Percentiles rank a stretch among this genome's conserved stretches.
phyloP scores from a whole-genome alignment of 2,888 invertebrate genomes.

The Euzetes globulus region DNA sequence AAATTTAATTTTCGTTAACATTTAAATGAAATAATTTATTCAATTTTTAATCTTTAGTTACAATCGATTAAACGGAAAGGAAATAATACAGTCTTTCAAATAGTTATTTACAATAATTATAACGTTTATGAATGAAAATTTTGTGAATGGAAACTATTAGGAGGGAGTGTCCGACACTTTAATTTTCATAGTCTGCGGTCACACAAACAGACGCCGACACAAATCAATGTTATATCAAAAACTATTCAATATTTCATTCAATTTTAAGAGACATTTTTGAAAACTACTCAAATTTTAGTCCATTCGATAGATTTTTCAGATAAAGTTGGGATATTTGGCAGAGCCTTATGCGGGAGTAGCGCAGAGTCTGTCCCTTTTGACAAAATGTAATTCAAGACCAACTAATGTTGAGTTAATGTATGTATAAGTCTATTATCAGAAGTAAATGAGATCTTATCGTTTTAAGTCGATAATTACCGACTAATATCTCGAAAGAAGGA shows the following conservation, averaged over 20 bases:
- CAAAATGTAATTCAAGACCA: conserved; percentile 1
- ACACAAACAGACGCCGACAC: conserved; percentile 11
- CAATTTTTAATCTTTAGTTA: not conserved
- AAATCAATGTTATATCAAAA: not conserved
- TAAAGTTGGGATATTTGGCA: not conserved
- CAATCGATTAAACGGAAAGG: not conserved
- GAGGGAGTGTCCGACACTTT: not conserved
- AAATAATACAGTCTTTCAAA: too few relatives aligned
- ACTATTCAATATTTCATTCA: not conserved
- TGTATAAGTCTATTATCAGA: conserved; percentile 21
- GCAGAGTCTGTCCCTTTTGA: not conserved
- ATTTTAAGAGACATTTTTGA: not conserved
- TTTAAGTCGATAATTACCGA: conserved; percentile 31
- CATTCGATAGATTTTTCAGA: not conserved
- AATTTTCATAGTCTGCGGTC: conserved; percentile 9
- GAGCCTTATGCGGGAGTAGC: not conserved
- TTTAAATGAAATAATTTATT: not conserved
- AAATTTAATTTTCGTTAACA: not conserved
- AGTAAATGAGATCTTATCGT: conserved; percentile 27
- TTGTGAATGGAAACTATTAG: not conserved
- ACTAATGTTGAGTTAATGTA: conserved; percentile 28
- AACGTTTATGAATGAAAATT: not conserved
- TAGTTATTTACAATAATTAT: not conserved
- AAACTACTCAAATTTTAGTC: not conserved
- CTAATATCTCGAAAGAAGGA: not conserved